Percentiles rank a stretch among this genome's conserved stretches.
These are phyloP conservation scores for Calameuta filiformis DNA, from an alignment of 2,888 invertebrate species.

Conservation along the genomic window DNA sequence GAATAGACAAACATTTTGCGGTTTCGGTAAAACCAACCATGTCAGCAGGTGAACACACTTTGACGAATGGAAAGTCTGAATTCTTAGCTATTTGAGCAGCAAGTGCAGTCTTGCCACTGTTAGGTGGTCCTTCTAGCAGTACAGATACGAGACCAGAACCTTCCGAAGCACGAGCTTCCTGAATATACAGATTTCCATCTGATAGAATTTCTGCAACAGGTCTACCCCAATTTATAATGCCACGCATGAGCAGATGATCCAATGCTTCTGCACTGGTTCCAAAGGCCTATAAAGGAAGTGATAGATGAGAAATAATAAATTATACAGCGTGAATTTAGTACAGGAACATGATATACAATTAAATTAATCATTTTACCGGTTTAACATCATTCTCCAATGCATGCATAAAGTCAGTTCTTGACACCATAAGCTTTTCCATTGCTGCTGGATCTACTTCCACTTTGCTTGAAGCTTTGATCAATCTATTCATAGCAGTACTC, in stretches of 20 bases:
- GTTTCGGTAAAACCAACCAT: constrained; percentile 97
- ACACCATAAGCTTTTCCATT: constrained; percentile 74
- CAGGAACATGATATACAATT: neutral
- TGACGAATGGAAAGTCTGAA: constrained; percentile 98
- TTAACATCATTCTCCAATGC: constrained; percentile 75
- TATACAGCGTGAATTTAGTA: neutral
- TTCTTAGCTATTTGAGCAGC: constrained; percentile 96
- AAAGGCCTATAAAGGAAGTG: constrained; percentile 78
- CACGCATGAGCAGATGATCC: constrained; percentile 86
- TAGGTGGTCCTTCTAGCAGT: constrained; percentile 95
- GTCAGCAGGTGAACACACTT: constrained; percentile 96
- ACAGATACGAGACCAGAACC: constrained; percentile 87
- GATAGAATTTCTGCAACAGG: constrained; percentile 89
- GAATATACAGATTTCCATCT: constrained; percentile 90
- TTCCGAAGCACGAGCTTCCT: constrained; percentile 85
- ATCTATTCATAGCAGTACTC: constrained; percentile 79
- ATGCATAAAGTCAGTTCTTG: constrained; percentile 74
- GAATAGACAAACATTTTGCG: constrained; percentile 93
- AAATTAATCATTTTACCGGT: constrained; percentile 46
- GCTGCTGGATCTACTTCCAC: constrained; percentile 79
- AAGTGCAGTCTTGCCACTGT: constrained; percentile 95
- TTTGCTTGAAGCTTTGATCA: constrained; percentile 75
- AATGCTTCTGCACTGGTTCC: constrained; percentile 93
- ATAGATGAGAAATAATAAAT: neutral
- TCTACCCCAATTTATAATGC: constrained; percentile 94